Base-by-base conservation (phyloP, 2,888 invertebrate genomes). In the Gerris lacustris region DNA sequence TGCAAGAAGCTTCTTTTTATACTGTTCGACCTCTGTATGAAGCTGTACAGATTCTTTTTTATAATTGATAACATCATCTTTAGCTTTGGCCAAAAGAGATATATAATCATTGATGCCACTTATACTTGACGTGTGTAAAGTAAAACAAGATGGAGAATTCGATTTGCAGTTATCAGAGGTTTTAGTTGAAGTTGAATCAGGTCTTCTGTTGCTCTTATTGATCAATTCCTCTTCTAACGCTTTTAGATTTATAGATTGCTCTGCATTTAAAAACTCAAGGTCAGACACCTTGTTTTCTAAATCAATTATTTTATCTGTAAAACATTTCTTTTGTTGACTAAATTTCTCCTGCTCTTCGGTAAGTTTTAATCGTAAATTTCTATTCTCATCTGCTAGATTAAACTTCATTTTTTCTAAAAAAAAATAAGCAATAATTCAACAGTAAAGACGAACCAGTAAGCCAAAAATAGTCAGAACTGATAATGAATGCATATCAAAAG, bases 261-360 rank as follows among this genome's bases (percentile, higher is more conserved):
- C 55, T 55, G 55, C 55, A 55, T 55, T 55, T 55, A 55, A 11
- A 55, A 55, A 55, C 55, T 55, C 55, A 55, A 55, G 55, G 55
- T 55, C 55, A 55, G 55, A 55, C 9, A 11, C 9, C 15, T 55
- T 55, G 55, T 55, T 55, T 55, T 55, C 55, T 55, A 55, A 55
- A 55, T 55, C 55, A 55, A 55, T 55, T 11, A 55, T 55, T 55
- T 55, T 55, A 55, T 55, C 55, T 11, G 55, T 11, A 11, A 55
- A 55, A 11, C 15, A 11, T 55, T 55, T 55, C 55, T 55, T 55
- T 55, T 55, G 11, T 15, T 55, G 55, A 15, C 15, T 55, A 55
- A 11, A 15, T 15, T 55, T 55, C 9, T 55, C 55, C 9, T 11
- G 9, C 15, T 11, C 9, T 55, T 55, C 55, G 2, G 55, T 15